Evolutionary conservation across 2,888 invertebrate genomes (phyloP), one percentile per base, ranked within the genome.

Genomic region (Eilema griseolum): DNA sequence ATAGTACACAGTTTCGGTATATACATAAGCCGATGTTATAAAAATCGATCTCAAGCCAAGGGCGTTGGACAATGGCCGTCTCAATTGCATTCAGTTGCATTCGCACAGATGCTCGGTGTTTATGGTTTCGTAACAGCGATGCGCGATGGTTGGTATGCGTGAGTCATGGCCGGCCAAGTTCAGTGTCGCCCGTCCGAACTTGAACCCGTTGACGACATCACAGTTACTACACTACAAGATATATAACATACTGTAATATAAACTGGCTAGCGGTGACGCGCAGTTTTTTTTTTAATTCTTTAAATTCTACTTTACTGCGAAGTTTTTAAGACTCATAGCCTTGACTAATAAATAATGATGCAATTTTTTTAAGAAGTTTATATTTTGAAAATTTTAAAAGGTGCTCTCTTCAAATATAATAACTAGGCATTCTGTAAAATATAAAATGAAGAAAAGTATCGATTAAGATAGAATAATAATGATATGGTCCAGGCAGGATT

Each of bases 161-260:
- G 95, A 95, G 92, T 95, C 95, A 94, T 81, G 93, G 92, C 89
- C 94, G 91, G 90, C 93, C 95, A 95, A 95, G 95, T 95, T 95
- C 95, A 95, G 93, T 95, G 95, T 95, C 95, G 93, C 86, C 86
- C 86, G 90, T 73, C 90, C 94, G 95, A 95, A 95, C 95, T 95
- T 95, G 95, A 95, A 95, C 94, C 92, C 92, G 86, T 83, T 88
- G 85, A 84, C 83, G 86, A 81, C 79, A 82, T 82, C 81, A 77
- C 71, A 79, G 75, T 80, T 76, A 85, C 78, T 83, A 85, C 87
- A 91, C 88, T 80, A 75, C 74, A 76, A 81, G 86, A 88, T 88
- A 86, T 83, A 77, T 67, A 77, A 81, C 76, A 78, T 77, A 80
- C 81, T 79, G 86, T 86, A 83, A 77, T 81, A 79, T 83, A 70